Evolutionary conservation across 2,888 invertebrate species (phyloP).

Genomic region (Cheilosia pagana): DNA sequence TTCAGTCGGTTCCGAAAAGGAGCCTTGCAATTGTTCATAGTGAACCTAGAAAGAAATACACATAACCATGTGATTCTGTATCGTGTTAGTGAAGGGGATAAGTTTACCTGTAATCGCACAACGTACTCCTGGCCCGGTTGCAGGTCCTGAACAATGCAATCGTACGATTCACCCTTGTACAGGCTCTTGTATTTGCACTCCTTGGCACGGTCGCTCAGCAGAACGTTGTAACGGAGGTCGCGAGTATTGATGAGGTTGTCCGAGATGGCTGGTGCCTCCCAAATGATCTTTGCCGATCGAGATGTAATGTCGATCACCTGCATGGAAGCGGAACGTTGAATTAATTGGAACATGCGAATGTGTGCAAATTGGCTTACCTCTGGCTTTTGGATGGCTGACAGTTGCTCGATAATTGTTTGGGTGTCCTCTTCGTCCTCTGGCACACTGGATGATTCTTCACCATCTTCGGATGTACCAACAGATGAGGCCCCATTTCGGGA

Average conservation of each 20-base stretch:
- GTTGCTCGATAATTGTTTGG: slow-evolving; percentile 88
- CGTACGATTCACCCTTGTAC: slow-evolving; percentile 90
- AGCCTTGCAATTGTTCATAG: slow-evolving; percentile 89
- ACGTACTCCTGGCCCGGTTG: slow-evolving; percentile 95
- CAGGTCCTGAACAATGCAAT: slow-evolving; percentile 92
- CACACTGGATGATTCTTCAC: slow-evolving; percentile 89
- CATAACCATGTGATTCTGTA: not conserved
- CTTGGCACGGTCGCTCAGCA: slow-evolving; percentile 90
- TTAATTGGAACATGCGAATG: not conserved
- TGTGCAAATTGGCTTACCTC: slow-evolving; percentile 84
- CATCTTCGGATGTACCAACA: slow-evolving; percentile 91
- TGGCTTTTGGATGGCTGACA: slow-evolving; percentile 90
- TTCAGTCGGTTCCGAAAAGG: slow-evolving; percentile 90
- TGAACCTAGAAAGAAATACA: slow-evolving; percentile 77
- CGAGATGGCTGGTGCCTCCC: slow-evolving; percentile 87
- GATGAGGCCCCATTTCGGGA: slow-evolving; percentile 83
- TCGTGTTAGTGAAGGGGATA: too few relatives aligned
- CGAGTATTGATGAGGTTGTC: slow-evolving; percentile 80
- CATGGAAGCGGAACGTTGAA: not conserved
- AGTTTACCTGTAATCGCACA: slow-evolving; percentile 89
- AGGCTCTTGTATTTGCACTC: slow-evolving; percentile 94
- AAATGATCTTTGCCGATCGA: slow-evolving; percentile 92
- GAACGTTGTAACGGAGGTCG: slow-evolving; percentile 90
- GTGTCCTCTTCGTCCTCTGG: slow-evolving; percentile 90
- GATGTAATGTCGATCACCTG: slow-evolving; percentile 93